Conservation (phyloP, 1,140 invertebrate species). For the Leptoteleia sp. region DNA sequence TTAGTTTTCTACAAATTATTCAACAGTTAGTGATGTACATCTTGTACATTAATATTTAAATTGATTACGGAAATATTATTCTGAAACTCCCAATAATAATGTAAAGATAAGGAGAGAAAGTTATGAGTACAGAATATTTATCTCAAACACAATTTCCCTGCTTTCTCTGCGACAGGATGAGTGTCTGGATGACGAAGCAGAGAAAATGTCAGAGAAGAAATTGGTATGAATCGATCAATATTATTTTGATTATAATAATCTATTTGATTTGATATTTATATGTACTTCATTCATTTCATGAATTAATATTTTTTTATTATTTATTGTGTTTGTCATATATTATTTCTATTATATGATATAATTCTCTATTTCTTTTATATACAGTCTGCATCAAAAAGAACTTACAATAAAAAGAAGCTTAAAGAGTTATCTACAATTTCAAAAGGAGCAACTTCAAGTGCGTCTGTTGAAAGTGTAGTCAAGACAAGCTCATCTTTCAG, state of each 20-base stretch:
- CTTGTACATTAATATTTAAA: no score
- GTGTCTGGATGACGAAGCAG: conserved; percentile 73
- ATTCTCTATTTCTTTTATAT: conserved; percentile 3
- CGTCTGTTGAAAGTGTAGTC: conserved; percentile 64
- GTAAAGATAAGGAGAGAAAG: no score
- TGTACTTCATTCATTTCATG: conserved; percentile 21
- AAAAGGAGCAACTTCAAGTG: conserved; percentile 58
- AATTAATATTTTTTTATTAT: neutral
- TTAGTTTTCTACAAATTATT: no score
- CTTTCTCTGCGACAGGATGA: conserved; percentile 73
- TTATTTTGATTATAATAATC: conserved; percentile 6
- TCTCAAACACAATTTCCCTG: conserved; percentile 55
- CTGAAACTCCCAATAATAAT: no score
- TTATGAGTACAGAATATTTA: conserved; percentile 13
- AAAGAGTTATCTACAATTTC: conserved; percentile 63
- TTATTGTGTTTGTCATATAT: no score
- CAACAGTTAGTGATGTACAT: no score
- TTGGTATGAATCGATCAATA: conserved; percentile 70
- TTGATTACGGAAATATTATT: no score
- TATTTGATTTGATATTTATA: neutral
- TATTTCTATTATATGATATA: no score
- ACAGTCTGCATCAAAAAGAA: conserved; percentile 69
- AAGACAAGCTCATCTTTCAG: conserved; percentile 69
- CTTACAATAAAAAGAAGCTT: conserved; percentile 75
- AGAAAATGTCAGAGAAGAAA: conserved; percentile 73